Base-by-base conservation (phyloP, 2,113 vertebrate genomes). In the Reinhardtius hippoglossoides region DNA sequence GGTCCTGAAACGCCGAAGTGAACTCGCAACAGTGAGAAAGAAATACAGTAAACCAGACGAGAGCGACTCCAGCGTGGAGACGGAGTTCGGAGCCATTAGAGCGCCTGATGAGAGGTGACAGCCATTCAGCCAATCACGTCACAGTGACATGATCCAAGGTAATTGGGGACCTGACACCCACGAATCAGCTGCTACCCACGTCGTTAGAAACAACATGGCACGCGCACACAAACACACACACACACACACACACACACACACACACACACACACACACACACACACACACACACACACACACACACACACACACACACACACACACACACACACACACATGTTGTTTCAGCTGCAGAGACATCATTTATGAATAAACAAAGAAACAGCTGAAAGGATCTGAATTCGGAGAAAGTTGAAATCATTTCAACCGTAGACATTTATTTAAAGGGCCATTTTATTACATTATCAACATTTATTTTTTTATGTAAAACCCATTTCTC, bases 101-200 rank as follows among this genome's bases (percentile, higher is more conserved):
- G 16, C 1, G 60, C 27, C 46, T 78, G 67, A 82, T 62, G 62
- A 70, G 27, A 46, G 74, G 60, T 31, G 82, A 82, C 86, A 80
- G 75, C 76, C 67, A 4, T 63, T 89, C 75, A 65, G 35, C 81
- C 76, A 60, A 89, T 88, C 76, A 87, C 71, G 69, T 86, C 79
- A 81, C 69, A 78, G 64, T 87, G 88, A 88, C 87, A 88, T 87
- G 87, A 92, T 88, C 62, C 27, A 74, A 80, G 71, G 72, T 87
- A 89, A 89, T 87, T 85, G 74, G 83, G 71, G 74, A 89, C 79
- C 57, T 87, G 68, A 80, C 88, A 85, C 67, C 68, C 80, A 78
- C 54, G 50, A 83, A 81, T 88, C 86, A 87, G 82, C 88, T 88
- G 90, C 76, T 84, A 63, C 48, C 58, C 24, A 23, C 55, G 10